Conservation (phyloP, 2,888 invertebrate genomes). For the Corbicula japonica region DNA sequence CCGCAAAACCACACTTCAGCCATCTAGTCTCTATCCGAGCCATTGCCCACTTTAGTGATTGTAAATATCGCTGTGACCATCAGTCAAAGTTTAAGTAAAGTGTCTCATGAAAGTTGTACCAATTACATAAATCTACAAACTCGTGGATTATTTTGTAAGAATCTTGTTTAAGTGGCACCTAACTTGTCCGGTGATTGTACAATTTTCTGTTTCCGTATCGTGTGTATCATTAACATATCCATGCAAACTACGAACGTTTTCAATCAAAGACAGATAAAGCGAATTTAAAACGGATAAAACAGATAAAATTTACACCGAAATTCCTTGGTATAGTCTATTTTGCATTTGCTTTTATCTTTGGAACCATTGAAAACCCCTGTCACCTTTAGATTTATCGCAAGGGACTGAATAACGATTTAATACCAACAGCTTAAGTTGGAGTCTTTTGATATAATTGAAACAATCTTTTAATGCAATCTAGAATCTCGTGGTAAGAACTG, state of each 20-base stretch:
- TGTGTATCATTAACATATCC: conserved; percentile 52
- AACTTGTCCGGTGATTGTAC: conserved; percentile 23
- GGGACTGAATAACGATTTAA: conserved; percentile 45
- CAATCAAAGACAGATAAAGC: conserved; percentile 50
- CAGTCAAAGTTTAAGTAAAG: too few species aligned
- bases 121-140: too few species aligned
- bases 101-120: too few species aligned
- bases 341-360: conserved; percentile 31
- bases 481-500: conserved; percentile 47
- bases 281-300: conserved; percentile 45
- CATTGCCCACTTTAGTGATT: conserved; percentile 4
- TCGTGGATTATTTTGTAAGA: conserved; percentile 34
- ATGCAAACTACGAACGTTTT: conserved; percentile 45
- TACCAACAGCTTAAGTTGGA: conserved; percentile 49
- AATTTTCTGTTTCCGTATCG: conserved; percentile 21
- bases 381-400: conserved; percentile 45
- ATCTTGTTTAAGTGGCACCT: conserved; percentile 49
- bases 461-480: conserved; percentile 59
- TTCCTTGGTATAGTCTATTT: conserved; percentile 50
- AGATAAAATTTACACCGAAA: conserved; percentile 56
- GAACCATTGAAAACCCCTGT: conserved; percentile 37
- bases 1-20: conserved; percentile 7
- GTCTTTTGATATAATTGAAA: conserved; percentile 51
- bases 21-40: too few species aligned
- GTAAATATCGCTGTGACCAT: too few species aligned